phyloP scores from a whole-genome alignment of 2,888 invertebrate species.

The Limnephilus marmoratus region DNA sequence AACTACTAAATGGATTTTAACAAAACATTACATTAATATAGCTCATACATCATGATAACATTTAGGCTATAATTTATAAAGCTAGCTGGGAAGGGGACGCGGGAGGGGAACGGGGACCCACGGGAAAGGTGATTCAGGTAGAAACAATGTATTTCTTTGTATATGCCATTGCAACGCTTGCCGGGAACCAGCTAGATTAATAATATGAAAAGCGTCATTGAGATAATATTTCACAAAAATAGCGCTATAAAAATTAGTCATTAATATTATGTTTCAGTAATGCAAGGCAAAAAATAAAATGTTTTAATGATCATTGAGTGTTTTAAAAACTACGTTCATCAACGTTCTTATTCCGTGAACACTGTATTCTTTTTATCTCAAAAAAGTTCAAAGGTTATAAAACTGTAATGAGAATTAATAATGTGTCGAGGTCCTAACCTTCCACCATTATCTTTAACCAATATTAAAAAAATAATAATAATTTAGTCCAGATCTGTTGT shows the following conservation, averaged over 20 bases:
- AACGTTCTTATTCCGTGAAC: not conserved
- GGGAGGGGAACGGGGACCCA: no score
- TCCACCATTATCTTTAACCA: not conserved
- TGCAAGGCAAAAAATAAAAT: not conserved
- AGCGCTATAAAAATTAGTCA: not conserved
- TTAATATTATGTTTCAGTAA: no score
- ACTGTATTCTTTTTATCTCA: not conserved
- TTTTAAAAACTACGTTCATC: not conserved
- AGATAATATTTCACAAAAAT: not conserved
- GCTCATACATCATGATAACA: no score
- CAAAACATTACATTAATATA: no score
- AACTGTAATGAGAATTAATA: not conserved
- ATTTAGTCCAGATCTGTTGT: not conserved
- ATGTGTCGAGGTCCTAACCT: conserved; percentile 26
- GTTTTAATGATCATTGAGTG: not conserved
- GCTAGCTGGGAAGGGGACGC: no score
- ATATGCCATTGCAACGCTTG: no score
- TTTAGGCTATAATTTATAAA: no score
- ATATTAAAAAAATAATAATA: conserved; percentile 4
- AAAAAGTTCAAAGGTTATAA: conserved; percentile 1
- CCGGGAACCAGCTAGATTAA: no score
- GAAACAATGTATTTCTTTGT: no score
- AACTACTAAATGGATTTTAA: no score
- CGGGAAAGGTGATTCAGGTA: no score
- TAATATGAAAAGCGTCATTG: no score